phyloP scores from a whole-genome alignment of 2,797 vertebrate genomes.

The Picus viridis region DNA sequence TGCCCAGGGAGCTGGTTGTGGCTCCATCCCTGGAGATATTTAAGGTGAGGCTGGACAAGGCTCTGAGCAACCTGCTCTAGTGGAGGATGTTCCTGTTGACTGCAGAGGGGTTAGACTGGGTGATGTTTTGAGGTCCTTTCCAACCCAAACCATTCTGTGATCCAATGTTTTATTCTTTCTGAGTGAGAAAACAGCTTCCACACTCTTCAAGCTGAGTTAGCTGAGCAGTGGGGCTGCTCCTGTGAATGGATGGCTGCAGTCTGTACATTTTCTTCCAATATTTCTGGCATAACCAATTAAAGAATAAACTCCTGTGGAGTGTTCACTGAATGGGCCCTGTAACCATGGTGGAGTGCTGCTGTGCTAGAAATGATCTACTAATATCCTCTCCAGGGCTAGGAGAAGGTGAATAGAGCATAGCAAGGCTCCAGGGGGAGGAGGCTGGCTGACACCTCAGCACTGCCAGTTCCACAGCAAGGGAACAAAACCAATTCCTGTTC shows the following conservation, averaged over 20 bases:
- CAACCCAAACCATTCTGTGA: no score
- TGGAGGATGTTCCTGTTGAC: no score
- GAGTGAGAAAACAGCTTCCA: not conserved
- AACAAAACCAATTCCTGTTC: not conserved
- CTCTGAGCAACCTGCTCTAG: no score
- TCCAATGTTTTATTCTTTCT: not conserved
- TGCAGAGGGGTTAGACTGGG: no score
- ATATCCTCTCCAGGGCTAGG: not conserved
- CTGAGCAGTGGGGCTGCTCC: not conserved
- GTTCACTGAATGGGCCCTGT: not conserved
- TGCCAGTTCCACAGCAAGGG: not conserved
- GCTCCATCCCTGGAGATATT: no score
- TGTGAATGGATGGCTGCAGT: not conserved
- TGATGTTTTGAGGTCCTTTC: no score
- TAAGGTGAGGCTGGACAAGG: no score
- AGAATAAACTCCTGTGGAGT: not conserved
- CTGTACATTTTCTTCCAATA: not conserved
- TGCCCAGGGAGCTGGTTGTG: no score
- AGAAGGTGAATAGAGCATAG: not conserved
- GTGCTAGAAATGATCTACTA: not conserved
- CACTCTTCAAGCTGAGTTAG: not conserved
- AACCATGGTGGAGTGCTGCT: not conserved
- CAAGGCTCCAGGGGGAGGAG: not conserved
- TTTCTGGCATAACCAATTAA: not conserved
- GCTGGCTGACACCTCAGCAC: not conserved